Base-by-base conservation (phyloP, 2,113 vertebrate species). In the Colaptes auratus region DNA sequence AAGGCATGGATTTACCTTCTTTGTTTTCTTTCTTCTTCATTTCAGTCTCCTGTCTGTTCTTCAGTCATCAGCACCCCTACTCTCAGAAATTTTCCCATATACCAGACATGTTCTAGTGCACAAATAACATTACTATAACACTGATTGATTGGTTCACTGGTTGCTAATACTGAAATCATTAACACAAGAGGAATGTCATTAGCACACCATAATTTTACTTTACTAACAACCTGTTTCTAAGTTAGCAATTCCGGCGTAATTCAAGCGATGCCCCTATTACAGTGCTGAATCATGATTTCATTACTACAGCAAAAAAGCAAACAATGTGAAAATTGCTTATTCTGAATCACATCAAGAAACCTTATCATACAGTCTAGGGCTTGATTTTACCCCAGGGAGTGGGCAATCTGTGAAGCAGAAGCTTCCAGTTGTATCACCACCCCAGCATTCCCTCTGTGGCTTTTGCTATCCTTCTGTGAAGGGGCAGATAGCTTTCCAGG, bases 311-410 rank as follows among this genome's bases (percentile, higher is more conserved):
- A 83, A 95, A 80, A 93, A 97, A 97, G 35, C 30, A 71, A 96
- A 93, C 93, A 96, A 95, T 87, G 96, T 73, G 76, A 97, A 98
- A 95, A 95, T 35, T 93, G 52, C n/a, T 96, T 83, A 76, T 89
- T 96, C 90, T 95, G 75, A 96, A 91, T 95, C 75, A 88, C 69
- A 70, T 96, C 90, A 96, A 52, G 55, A 91, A 93, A 12, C 5
- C 88, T 96, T 93, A 86, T 71, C 70, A 58, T 59, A 69, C 72
- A 90, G 63, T 89, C 79, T 79, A 78, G 56, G 77, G 64, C n/a
- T 50, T 91, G 61, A 90, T 93, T 95, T 90, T 70, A 95, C 95
- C 71, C 35, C 76, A 78, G 78, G 76, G 91, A 63, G 72, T 85
- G 74, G 93, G 69, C 52, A 89, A 77, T 82, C 58, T 48, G 35